phyloP scores from a whole-genome alignment of 1,140 invertebrate genomes.

The Drosophila baimaii region DNA sequence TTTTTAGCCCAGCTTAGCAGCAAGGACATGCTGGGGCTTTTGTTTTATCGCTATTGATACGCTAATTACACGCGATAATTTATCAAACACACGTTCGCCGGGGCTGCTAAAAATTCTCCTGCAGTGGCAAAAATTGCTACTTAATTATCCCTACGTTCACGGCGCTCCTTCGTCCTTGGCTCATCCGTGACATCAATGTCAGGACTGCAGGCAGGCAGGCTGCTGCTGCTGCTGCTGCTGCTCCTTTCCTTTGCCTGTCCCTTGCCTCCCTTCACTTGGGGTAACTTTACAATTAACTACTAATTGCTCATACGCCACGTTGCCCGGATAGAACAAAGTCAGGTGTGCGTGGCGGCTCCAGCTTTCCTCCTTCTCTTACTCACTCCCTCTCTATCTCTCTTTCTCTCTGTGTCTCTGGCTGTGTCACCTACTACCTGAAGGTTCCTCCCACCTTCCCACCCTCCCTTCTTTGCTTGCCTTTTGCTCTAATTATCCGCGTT shows the following conservation, averaged over 20 bases:
- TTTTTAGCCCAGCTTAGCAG: slow-evolving; percentile 16
- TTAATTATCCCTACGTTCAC: slow-evolving; percentile 63
- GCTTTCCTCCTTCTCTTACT: neutral
- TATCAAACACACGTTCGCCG: slow-evolving; percentile 45
- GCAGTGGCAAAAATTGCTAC: slow-evolving; percentile 78
- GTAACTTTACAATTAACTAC: slow-evolving; percentile 81
- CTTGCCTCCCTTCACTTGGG: slow-evolving; percentile 38
- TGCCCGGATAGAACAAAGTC: slow-evolving; percentile 69
- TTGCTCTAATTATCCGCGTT: slow-evolving; percentile 69
- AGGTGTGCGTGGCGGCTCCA: slow-evolving; percentile 36
- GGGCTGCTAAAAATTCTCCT: slow-evolving; percentile 71
- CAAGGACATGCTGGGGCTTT: slow-evolving; percentile 15
- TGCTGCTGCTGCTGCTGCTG: slow-evolving; percentile 11
- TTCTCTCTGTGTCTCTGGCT: neutral
- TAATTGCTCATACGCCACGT: slow-evolving; percentile 81
- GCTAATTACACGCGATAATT: slow-evolving; percentile 78
- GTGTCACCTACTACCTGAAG: slow-evolving; percentile 3
- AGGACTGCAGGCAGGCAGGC: slow-evolving; percentile 72
- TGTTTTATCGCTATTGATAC: slow-evolving; percentile 70
- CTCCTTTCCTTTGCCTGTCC: slow-evolving; percentile 35
- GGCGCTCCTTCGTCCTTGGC: slow-evolving; percentile 2
- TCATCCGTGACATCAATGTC: slow-evolving; percentile 63
- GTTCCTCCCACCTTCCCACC: slow-evolving; percentile 1
- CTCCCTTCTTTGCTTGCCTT: slow-evolving; percentile 22
- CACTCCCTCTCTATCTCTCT: neutral